Evolutionary conservation across 2,797 vertebrate species (phyloP).

Genomic region (Ptychobarbus kaznakovi): DNA sequence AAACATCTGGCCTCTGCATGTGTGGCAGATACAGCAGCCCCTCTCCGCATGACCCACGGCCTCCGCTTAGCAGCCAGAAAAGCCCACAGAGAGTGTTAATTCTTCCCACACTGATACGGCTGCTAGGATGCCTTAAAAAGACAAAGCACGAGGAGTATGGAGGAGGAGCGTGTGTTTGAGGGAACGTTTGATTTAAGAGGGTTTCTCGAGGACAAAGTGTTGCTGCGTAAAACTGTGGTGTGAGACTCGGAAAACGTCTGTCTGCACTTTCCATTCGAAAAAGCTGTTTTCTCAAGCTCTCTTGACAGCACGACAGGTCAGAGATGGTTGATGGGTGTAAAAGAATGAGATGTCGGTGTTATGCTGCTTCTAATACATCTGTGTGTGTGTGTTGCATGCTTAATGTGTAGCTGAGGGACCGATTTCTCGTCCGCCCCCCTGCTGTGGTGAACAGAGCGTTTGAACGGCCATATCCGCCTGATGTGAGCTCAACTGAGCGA

Average conservation of each 20-base stretch:
- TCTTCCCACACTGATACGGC: constrained; percentile 58
- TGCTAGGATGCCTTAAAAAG: constrained; percentile 53
- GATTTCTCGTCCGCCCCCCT: neutral
- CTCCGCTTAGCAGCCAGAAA: constrained; percentile 55
- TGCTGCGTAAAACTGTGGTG: neutral
- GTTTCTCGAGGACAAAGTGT: constrained; percentile 28
- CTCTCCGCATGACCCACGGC: constrained; percentile 49
- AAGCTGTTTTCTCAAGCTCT: constrained; percentile 20
- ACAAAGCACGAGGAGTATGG: constrained; percentile 42
- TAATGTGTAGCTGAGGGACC: constrained; percentile 32
- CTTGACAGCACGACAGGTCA: constrained; percentile 9
- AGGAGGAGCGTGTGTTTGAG: constrained; percentile 14
- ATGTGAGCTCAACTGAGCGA: constrained; percentile 62
- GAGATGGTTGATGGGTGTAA: constrained; percentile 38
- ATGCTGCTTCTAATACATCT: constrained; percentile 59
- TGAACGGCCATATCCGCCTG: constrained; percentile 39
- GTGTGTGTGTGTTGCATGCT: constrained; percentile 41
- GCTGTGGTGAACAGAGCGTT: constrained; percentile 29
- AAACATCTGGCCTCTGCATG: constrained; percentile 67
- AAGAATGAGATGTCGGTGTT: constrained; percentile 51
- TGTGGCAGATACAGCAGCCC: constrained; percentile 50
- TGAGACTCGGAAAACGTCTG: constrained; percentile 19
- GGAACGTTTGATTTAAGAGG: constrained; percentile 8
- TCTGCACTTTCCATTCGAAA: constrained; percentile 7
- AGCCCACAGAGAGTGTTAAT: constrained; percentile 56